phyloP scores from a whole-genome alignment of 92 coral and sea anemone species.

The Phymanthus crucifer region DNA sequence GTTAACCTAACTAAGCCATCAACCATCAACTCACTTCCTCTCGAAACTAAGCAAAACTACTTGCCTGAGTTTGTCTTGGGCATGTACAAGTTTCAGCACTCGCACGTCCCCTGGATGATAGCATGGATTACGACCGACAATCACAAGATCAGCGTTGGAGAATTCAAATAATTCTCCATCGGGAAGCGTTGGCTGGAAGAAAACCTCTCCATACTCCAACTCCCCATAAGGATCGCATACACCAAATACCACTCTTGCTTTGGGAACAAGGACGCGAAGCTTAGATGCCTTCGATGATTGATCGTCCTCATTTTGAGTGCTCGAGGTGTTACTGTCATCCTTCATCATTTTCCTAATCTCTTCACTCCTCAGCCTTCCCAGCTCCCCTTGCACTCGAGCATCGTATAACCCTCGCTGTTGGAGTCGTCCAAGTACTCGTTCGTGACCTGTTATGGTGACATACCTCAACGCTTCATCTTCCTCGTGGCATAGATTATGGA shows the following conservation, averaged over 20 bases:
- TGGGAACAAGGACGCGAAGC: conserved; percentile 47
- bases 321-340: neutral
- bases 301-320: neutral
- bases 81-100: conserved; percentile 43
- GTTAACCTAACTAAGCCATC: too few species aligned
- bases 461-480: conserved; percentile 20
- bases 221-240: conserved; percentile 62
- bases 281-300: neutral
- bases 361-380: conserved; percentile 7
- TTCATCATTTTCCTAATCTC: conserved; percentile 23
- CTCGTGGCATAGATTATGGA: conserved; percentile 10
- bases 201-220: conserved; percentile 58
- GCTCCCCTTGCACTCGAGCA: neutral
- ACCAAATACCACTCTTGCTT: conserved; percentile 69
- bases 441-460: conserved; percentile 23
- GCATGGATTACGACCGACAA: conserved; percentile 60
- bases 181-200: conserved; percentile 64
- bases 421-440: neutral
- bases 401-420: neutral
- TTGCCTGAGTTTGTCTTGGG: conserved; percentile 25
- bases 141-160: conserved; percentile 20
- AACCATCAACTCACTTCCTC: too few species aligned
- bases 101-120: conserved; percentile 71
- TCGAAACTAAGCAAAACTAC: neutral
- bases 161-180: conserved; percentile 17